Evolutionary conservation across 2,888 invertebrate species (phyloP).

Genomic region (Cheilosia vernalis): DNA sequence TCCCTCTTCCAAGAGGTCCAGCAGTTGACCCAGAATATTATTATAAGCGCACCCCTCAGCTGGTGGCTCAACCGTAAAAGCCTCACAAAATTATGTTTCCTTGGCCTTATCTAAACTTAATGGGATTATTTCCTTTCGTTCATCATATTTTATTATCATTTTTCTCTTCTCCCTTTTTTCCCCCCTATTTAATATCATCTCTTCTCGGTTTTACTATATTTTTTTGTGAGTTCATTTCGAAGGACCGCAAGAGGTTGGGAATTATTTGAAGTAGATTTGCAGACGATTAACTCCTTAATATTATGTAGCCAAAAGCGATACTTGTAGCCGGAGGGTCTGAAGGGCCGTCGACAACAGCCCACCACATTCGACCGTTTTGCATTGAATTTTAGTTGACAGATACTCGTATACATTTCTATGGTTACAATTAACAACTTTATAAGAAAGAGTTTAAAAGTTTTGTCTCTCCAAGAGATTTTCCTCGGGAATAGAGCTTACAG

Average conservation of each 20-base stretch:
- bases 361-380: constrained; percentile 7
- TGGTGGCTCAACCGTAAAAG: constrained; percentile 29
- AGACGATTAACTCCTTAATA: constrained; percentile 53
- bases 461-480: neutral
- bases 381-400: constrained; percentile 1
- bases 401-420: neutral
- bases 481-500: constrained; percentile 1
- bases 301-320: constrained; percentile 26
- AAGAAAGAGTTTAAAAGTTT: no score
- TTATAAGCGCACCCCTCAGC: constrained; percentile 22
- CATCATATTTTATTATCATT: constrained; percentile 50
- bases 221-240: constrained; percentile 7
- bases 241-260: constrained; percentile 15
- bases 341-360: neutral
- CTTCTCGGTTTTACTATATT: neutral
- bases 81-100: constrained; percentile 46
- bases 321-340: neutral
- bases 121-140: constrained; percentile 63
- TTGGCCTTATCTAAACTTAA: constrained; percentile 65
- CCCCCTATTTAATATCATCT: constrained; percentile 19
- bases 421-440: no score
- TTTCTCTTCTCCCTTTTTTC: neutral
- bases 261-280: constrained; percentile 65
- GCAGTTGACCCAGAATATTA: constrained; percentile 13
- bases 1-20: neutral